phyloP scores from a whole-genome alignment of 23 tunicate species.

The Ascidia mentula region DNA sequence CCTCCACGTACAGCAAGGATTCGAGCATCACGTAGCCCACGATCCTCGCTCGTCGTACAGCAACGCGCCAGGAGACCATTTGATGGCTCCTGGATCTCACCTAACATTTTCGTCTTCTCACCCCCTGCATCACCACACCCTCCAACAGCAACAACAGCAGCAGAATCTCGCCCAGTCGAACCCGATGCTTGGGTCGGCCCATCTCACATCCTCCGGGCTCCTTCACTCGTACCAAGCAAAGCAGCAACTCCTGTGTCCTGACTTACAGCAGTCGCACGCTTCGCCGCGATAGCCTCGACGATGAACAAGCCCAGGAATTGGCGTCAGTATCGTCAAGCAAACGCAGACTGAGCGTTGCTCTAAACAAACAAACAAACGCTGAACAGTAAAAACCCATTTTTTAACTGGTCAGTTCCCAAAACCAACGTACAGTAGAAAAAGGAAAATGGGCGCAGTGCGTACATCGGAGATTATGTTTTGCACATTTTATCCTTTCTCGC shows the following conservation, averaged over 20 bases:
- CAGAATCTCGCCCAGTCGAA: conserved; percentile 23
- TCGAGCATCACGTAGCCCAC: conserved; percentile 1
- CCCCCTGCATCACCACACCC: conserved; percentile 35
- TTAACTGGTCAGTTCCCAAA: too few relatives aligned
- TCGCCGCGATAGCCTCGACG: conserved; percentile 25
- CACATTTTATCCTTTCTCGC: too few relatives aligned
- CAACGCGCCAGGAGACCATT: not conserved
- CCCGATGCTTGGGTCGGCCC: conserved; percentile 32
- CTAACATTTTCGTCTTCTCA: conserved; percentile 45
- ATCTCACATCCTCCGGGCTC: conserved; percentile 29
- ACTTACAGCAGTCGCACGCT: not conserved
- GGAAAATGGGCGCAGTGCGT: too few relatives aligned
- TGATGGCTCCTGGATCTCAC: conserved; percentile 12
- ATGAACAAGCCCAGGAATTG: too few relatives aligned
- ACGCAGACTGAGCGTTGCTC: too few relatives aligned
- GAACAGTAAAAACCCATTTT: too few relatives aligned
- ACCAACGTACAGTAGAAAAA: too few relatives aligned
- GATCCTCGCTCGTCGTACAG: not conserved
- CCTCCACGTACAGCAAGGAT: not conserved
- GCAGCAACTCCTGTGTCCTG: conserved; percentile 17
- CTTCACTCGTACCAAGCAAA: conserved; percentile 25
- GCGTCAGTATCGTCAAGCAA: too few relatives aligned
- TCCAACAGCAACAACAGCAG: conserved; percentile 57
- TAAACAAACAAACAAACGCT: too few relatives aligned
- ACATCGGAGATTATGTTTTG: not conserved